Evolutionary conservation across 53 echinoderm and acorn worm species (phyloP), one percentile per base, ranked within the genome.

Genomic region (Arbacia lixula): DNA sequence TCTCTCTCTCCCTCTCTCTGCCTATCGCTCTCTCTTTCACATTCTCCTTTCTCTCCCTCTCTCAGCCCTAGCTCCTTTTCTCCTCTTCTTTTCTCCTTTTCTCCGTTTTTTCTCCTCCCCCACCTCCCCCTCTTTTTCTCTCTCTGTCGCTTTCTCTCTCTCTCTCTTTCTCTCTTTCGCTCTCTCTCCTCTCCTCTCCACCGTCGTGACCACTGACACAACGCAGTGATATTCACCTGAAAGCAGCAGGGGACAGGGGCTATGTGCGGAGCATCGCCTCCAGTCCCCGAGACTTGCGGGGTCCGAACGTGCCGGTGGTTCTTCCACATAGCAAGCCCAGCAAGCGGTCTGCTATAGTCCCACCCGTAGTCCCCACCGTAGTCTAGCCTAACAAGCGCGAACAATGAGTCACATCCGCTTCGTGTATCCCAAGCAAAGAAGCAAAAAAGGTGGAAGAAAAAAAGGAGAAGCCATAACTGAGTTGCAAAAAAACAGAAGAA

Each of bases 221-320:
- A 56, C 60, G 77, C 40, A 58, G 34, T 57, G 58, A 77, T 77
- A 77, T 77, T 77, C 77, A 33, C 38, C 58, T 58, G 77, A 77
- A 77, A 77, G 24, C 77, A 77, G 77, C 77, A 34, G 77, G 77
- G 77, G 77, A 35, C 31, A 38, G 37, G 57, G 58, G 77, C 34
- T 58, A 34, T 77, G 77, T 58, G 57, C 28, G 57, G 16, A 77
- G 57, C 12, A n/a, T n/a, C n/a, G n/a, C n/a, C n/a, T n/a, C n/a
- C n/a, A 56, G 57, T 56, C 57, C 77, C 77, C 77, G 58, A 77
- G 58, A 56, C 77, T 77, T 77, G 27, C 20, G 74, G 74, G 51
- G 77, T 36, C 30, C 21, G 77, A 77, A 77, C 77, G 77, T 77
- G 77, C 77, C 58, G 58, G 56, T 77, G 77, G 77, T 58, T 77